phyloP scores from a whole-genome alignment of 1,140 invertebrate genomes.

The Atta colombica region DNA sequence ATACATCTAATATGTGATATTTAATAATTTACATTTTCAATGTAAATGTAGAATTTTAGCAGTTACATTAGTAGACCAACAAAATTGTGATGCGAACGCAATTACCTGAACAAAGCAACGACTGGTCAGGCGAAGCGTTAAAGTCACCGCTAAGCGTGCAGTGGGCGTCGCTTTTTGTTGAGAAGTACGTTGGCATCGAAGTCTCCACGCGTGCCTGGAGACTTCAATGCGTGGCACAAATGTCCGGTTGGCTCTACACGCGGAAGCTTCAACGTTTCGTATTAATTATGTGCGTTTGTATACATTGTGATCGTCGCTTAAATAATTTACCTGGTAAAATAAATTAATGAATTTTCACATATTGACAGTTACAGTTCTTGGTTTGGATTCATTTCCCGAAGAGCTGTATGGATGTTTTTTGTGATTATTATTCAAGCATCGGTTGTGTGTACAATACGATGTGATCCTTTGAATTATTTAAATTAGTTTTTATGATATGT shows the following conservation, averaged over 20 bases:
- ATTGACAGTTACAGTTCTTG: too few species aligned
- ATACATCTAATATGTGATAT: neutral
- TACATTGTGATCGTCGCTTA: neutral
- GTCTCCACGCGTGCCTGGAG: constrained; percentile 3
- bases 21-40: neutral
- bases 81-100: neutral
- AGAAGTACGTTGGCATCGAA: constrained; percentile 6
- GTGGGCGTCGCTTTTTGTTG: constrained; percentile 22
- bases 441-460: too few species aligned
- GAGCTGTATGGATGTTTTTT: too few species aligned
- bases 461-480: too few species aligned
- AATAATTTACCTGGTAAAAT: constrained; percentile 2
- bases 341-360: neutral
- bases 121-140: neutral
- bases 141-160: constrained; percentile 5
- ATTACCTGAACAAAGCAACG: neutral
- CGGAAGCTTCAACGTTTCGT: neutral
- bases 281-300: neutral
- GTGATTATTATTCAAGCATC: too few species aligned
- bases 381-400: too few species aligned
- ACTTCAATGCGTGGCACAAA: constrained; percentile 1
- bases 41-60: neutral
- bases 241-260: neutral
- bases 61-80: neutral
- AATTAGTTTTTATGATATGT: too few species aligned